These are phyloP conservation scores for Rhincodon typus DNA, from an alignment of 2,797 vertebrate genomes.

Conservation along the genomic window DNA sequence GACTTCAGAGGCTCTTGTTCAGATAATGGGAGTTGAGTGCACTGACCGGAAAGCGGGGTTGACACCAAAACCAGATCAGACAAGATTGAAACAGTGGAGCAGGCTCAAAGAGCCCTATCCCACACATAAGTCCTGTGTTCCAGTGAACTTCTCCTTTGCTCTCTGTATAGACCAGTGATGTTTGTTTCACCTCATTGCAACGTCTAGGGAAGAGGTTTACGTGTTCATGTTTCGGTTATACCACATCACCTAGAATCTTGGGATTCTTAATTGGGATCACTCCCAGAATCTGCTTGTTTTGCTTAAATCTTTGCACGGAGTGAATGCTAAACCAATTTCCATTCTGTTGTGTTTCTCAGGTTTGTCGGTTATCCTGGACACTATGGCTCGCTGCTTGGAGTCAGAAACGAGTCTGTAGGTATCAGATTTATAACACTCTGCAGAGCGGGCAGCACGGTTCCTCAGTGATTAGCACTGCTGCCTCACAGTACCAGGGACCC, in stretches of 20 bases:
- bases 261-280: not conserved
- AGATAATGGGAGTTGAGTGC: too few relatives aligned
- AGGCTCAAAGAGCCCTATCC: too few relatives aligned
- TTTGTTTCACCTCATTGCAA: not conserved
- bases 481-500: too few relatives aligned
- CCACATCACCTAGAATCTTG: not conserved
- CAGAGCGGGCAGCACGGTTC: not conserved
- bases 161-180: not conserved
- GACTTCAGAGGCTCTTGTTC: too few relatives aligned
- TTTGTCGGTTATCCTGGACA: constrained; percentile 50
- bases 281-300: not conserved
- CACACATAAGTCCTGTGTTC: not conserved
- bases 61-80: too few relatives aligned
- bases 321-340: not conserved
- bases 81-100: too few relatives aligned
- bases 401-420: constrained; percentile 48
- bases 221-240: not conserved
- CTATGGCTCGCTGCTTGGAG: constrained; percentile 45
- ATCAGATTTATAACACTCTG: not conserved
- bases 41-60: too few relatives aligned
- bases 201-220: not conserved
- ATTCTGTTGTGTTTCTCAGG: constrained; percentile 36
- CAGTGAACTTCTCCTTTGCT: not conserved
- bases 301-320: not conserved
- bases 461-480: too few relatives aligned